These are phyloP conservation scores for Dallia pectoralis DNA, from an alignment of 2,797 vertebrate species.

Conservation along the genomic window DNA sequence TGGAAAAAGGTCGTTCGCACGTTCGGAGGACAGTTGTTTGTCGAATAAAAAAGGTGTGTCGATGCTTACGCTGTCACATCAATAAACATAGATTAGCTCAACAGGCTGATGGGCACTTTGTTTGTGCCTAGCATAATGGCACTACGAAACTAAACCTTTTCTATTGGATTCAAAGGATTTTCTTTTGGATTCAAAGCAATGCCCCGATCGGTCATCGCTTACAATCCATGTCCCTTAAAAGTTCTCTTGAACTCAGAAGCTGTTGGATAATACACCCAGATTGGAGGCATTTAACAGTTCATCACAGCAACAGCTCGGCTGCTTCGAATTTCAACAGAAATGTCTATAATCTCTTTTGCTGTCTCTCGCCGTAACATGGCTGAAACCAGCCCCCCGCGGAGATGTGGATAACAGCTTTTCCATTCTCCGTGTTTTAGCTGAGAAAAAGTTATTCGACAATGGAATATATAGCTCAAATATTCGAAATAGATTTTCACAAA, in stretches of 20 bases:
- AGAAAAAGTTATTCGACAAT: conserved; percentile 11
- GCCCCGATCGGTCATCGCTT: conserved; percentile 19
- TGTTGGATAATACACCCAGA: conserved; percentile 6
- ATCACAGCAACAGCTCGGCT: background rate
- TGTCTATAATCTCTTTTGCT: background rate
- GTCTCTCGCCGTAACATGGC: background rate
- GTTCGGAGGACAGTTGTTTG: conserved; percentile 25
- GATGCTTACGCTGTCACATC: conserved; percentile 37
- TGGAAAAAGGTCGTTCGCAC: conserved; percentile 30
- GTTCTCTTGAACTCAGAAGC: conserved; percentile 4
- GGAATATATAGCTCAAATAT: conserved; percentile 6
- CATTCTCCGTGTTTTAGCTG: background rate
- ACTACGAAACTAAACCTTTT: conserved; percentile 25
- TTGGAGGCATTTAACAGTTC: background rate
- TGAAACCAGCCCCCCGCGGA: background rate
- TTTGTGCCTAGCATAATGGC: conserved; percentile 18
- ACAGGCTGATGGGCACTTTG: conserved; percentile 48
- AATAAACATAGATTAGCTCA: conserved; percentile 42
- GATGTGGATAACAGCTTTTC: background rate
- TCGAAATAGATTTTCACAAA: conserved; percentile 16
- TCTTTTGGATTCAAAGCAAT: conserved; percentile 25
- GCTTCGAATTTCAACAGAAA: conserved; percentile 3
- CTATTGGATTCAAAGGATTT: conserved; percentile 26
- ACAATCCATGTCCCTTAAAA: background rate
- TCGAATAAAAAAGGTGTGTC: conserved; percentile 21